Evolutionary conservation across 2,797 vertebrate genomes (phyloP), one percentile per base, ranked within the genome.

Genomic region (Pelodytes ibericus): DNA sequence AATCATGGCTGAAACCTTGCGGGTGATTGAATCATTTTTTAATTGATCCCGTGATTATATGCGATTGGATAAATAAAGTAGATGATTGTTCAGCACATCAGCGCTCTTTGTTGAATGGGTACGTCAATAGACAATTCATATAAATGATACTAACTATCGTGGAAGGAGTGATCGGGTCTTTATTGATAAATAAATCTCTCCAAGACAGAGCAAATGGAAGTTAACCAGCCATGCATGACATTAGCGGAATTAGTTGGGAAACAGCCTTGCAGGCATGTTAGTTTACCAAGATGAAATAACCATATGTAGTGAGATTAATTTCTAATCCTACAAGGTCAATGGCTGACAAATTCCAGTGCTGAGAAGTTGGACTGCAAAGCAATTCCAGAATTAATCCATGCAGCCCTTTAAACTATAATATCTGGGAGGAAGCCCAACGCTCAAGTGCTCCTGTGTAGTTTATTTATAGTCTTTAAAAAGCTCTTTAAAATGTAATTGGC

Each of bases 131-230:
- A 87, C 83, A 87, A 89, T 87, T 89, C 89, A 86, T 89, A 87
- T 74, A 82, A 83, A 86, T 87, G 87, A 87, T 87, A 90, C 87
- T 89, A 89, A 90, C 88, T 87, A 87, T 87, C 84, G 80, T 87
- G 87, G 73, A 72, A 89, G 87, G 87, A 82, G 86, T 87, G 90
- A 90, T 90, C 89, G 87, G 61, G 2, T 83, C 84, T 89, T 90
- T 89, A 90, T 89, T 90, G 90, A 87, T 87, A 83, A 89, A 90
- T 91, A 91, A 91, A 91, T 91, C 89, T 90, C 81, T 60, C 80
- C 87, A 86, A 84, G 90, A 90, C 87, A 86, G 86, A 89, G 87
- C 87, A 90, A 89, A 92, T 90, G 83, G 88, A 86, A 84, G 82
- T 85, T 87, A 87, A 86, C 87, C 88, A 85, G 82, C 88, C 90